phyloP scores from a whole-genome alignment of 2,797 vertebrate species.

The Platalea minor region DNA sequence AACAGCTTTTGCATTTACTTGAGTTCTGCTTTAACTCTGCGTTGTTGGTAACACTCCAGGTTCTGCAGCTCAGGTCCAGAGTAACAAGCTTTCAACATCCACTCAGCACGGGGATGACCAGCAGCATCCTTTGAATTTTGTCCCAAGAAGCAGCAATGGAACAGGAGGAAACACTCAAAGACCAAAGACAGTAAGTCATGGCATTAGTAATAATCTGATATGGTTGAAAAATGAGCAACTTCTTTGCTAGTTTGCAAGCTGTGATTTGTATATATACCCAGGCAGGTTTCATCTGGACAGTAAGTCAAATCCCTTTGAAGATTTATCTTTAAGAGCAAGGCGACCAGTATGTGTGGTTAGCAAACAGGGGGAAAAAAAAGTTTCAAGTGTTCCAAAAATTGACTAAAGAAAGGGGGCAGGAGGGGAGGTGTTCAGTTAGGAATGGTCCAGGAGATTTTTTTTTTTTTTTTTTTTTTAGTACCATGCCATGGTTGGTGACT shows the following conservation, averaged over 20 bases:
- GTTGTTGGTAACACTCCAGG: conserved; percentile 4
- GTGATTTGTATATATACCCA: not conserved
- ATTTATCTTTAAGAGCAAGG: not conserved
- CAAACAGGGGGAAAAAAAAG: not conserved
- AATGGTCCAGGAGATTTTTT: not conserved
- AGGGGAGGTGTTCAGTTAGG: not conserved
- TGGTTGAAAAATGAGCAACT: not conserved
- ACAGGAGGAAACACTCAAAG: conserved; percentile 19
- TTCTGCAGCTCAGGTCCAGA: not conserved
- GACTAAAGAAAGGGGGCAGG: not conserved
- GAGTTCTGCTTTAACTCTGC: not conserved
- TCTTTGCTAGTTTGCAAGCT: not conserved
- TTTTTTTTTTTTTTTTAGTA: not conserved
- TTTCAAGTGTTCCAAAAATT: not conserved
- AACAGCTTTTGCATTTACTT: not conserved
- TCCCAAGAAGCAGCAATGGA: not conserved
- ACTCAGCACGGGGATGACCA: not conserved
- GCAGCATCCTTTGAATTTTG: conserved; percentile 16
- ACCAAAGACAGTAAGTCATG: conserved; percentile 58
- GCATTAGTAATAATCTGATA: not conserved
- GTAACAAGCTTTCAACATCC: not conserved
- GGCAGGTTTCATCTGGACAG: not conserved
- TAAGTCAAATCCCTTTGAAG: not conserved
- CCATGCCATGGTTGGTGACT: not conserved
- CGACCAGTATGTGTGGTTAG: not conserved